Percentiles rank a stretch among this genome's conserved stretches.
Evolutionary conservation across 2,888 invertebrate genomes (phyloP).

Genomic region (Amiota communis): DNA sequence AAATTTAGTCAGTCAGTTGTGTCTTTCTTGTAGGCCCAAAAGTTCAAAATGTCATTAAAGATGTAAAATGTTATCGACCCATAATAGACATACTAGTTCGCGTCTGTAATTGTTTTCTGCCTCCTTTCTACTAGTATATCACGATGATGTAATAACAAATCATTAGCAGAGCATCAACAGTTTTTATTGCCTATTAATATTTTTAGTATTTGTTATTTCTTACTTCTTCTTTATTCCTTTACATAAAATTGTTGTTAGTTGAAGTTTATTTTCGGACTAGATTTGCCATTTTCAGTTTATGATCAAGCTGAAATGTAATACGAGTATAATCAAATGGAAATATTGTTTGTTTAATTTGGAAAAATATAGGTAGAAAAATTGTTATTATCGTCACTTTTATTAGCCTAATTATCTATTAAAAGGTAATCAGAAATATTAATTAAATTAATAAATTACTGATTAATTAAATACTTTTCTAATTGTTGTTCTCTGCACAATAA

Average conservation of each 20-base stretch:
- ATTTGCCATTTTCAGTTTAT: too few relatives aligned
- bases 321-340: too few relatives aligned
- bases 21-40: slow-evolving; percentile 1
- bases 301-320: too few relatives aligned
- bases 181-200: slow-evolving; percentile 17
- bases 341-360: too few relatives aligned
- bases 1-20: not conserved
- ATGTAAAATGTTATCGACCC: not conserved
- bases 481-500: too few relatives aligned
- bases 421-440: too few relatives aligned
- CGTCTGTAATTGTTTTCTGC: not conserved
- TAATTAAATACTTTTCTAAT: too few relatives aligned
- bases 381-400: too few relatives aligned
- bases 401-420: too few relatives aligned
- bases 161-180: not conserved
- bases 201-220: not conserved
- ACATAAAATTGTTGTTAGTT: not conserved
- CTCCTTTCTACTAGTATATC: too few relatives aligned
- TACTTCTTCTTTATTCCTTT: not conserved
- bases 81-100: not conserved
- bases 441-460: too few relatives aligned
- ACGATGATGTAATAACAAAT: not conserved
- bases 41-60: not conserved
- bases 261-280: not conserved
- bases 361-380: too few relatives aligned